Conservation (phyloP, 2,888 invertebrate genomes). For the Pseudeuparius sepicola region DNA sequence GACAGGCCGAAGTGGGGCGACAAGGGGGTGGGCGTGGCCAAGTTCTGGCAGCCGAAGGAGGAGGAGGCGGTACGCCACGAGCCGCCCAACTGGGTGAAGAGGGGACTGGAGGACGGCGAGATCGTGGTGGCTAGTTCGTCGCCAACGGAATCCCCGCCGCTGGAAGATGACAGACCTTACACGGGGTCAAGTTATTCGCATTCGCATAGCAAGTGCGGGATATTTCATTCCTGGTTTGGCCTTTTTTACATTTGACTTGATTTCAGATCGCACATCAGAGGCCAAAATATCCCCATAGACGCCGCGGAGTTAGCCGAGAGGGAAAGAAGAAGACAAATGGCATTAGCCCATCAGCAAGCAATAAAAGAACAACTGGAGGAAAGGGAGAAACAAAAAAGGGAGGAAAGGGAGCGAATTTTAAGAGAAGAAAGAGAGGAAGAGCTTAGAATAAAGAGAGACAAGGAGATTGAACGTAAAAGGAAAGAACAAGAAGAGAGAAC, state of each 20-base stretch:
- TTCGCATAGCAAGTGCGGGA: too few species aligned
- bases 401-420: constrained; percentile 63
- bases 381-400: constrained; percentile 60
- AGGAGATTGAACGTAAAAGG: constrained; percentile 56
- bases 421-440: constrained; percentile 77
- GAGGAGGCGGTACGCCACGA: constrained; percentile 24
- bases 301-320: constrained; percentile 70
- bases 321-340: constrained; percentile 71
- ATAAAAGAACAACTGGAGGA: constrained; percentile 79
- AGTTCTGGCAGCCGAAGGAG: constrained; percentile 53
- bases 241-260: too few species aligned
- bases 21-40: constrained; percentile 55
- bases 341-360: constrained; percentile 76
- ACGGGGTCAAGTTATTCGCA: constrained; percentile 35
- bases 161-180: constrained; percentile 36
- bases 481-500: constrained; percentile 62
- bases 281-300: constrained; percentile 79
- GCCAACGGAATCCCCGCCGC: constrained; percentile 38
- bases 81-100: constrained; percentile 45
- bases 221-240: too few species aligned
- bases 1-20: constrained; percentile 68
- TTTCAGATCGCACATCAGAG: constrained; percentile 61
- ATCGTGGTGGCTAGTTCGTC: constrained; percentile 39
- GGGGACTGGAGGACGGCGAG: constrained; percentile 42
- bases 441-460: constrained; percentile 61